phyloP scores from a whole-genome alignment of 1,140 invertebrate species.

The Drosophila littoralis region DNA sequence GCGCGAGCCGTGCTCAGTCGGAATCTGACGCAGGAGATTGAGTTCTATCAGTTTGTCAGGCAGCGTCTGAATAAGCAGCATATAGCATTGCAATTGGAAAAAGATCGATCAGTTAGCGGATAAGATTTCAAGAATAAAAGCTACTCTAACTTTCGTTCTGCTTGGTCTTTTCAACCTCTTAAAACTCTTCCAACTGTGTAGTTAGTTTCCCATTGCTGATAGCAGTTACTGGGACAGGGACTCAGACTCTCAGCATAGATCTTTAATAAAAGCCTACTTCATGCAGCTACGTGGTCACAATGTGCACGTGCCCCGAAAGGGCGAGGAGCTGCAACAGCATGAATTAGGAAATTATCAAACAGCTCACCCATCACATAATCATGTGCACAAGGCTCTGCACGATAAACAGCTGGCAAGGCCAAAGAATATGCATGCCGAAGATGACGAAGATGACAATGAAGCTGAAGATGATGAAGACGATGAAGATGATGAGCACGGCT shows the following conservation, averaged over 20 bases:
- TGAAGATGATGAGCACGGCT: constrained; percentile 27
- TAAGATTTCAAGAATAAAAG: constrained; percentile 40
- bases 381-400: constrained; percentile 42
- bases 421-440: constrained; percentile 10
- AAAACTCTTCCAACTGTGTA: constrained; percentile 14
- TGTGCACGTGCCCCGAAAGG: constrained; percentile 49
- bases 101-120: constrained; percentile 66
- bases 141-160: constrained; percentile 49
- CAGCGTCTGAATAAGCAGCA: constrained; percentile 92
- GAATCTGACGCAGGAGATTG: constrained; percentile 95
- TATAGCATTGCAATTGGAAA: constrained; percentile 86
- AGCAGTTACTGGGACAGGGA: neutral
- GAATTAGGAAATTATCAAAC: constrained; percentile 20
- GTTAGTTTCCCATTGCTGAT: constrained; percentile 33
- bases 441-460: constrained; percentile 16
- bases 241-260: constrained; percentile 2
- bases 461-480: constrained; percentile 23
- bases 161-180: constrained; percentile 35
- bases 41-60: constrained; percentile 95
- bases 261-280: constrained; percentile 33
- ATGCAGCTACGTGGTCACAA: constrained; percentile 53
- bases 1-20: constrained; percentile 91
- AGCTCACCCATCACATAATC: constrained; percentile 45
- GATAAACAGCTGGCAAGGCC: constrained; percentile 61
- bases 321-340: constrained; percentile 13